phyloP scores from a whole-genome alignment of 2,888 invertebrate species.

The Chelonus formosanus region DNA sequence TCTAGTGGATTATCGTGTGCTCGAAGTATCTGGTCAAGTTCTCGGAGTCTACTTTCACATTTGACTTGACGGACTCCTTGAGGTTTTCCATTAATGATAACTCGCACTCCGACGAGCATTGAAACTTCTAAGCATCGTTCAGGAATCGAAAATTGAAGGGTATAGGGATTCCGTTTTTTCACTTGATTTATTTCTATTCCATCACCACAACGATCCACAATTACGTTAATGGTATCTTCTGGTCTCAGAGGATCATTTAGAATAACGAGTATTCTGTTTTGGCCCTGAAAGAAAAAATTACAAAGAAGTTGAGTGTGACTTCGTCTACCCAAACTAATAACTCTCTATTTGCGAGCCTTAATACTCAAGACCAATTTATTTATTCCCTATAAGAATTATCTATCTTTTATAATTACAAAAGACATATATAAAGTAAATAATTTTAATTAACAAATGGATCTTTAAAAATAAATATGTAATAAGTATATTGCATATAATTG shows the following conservation, averaged over 20 bases:
- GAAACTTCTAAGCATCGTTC: constrained; percentile 84
- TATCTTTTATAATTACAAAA: background rate
- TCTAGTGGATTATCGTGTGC: constrained; percentile 83
- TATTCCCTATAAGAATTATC: too few relatives aligned
- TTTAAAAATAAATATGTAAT: too few relatives aligned
- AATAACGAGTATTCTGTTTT: constrained; percentile 82
- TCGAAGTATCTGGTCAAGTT: constrained; percentile 82
- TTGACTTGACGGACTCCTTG: constrained; percentile 86
- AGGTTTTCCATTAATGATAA: constrained; percentile 82
- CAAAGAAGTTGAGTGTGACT: background rate
- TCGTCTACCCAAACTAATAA: background rate
- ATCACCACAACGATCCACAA: constrained; percentile 83
- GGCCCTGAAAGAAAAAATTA: constrained; percentile 70
- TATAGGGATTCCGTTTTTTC: constrained; percentile 84
- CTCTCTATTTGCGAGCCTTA: too few relatives aligned
- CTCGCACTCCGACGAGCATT: constrained; percentile 81
- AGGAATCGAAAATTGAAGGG: constrained; percentile 84
- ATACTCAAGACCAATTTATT: too few relatives aligned
- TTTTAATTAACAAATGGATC: too few relatives aligned
- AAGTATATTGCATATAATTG: too few relatives aligned
- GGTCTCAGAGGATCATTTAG: constrained; percentile 80
- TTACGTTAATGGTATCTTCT: constrained; percentile 80
- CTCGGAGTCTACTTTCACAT: constrained; percentile 84
- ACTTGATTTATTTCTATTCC: constrained; percentile 77
- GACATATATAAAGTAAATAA: too few relatives aligned